Conservation (phyloP, 2,797 vertebrate genomes). For the Schizopygopsis pylzovi region DNA sequence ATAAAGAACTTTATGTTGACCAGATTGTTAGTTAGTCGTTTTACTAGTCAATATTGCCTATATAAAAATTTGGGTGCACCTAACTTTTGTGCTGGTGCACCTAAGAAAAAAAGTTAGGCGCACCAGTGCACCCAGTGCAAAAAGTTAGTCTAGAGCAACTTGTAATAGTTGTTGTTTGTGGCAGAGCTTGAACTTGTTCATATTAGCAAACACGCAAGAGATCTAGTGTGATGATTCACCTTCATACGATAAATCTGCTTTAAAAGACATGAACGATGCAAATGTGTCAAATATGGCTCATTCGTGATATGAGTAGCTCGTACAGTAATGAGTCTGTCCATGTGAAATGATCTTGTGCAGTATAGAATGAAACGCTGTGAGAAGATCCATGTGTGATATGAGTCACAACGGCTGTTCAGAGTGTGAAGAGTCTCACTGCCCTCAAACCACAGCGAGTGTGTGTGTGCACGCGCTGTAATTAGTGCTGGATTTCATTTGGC, state of each 20-base stretch:
- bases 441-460: background rate
- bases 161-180: background rate
- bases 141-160: no score
- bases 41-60: no score
- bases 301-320: background rate
- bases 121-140: no score
- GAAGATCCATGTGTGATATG: background rate
- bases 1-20: no score
- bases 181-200: background rate
- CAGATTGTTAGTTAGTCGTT: no score
- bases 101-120: no score
- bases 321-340: background rate
- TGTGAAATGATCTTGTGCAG: background rate
- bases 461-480: conserved; percentile 14
- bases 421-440: background rate
- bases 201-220: background rate
- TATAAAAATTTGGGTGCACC: no score
- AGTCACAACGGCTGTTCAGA: background rate
- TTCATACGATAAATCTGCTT: background rate
- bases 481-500: conserved; percentile 39
- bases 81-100: no score
- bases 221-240: background rate
- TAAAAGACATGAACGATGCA: background rate
- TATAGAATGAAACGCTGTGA: background rate
- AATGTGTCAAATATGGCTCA: background rate